Percentiles rank a stretch among this genome's conserved stretches.
These are phyloP conservation scores for Anthophora plumipes DNA, from an alignment of 2,888 invertebrate genomes.

Conservation along the genomic window DNA sequence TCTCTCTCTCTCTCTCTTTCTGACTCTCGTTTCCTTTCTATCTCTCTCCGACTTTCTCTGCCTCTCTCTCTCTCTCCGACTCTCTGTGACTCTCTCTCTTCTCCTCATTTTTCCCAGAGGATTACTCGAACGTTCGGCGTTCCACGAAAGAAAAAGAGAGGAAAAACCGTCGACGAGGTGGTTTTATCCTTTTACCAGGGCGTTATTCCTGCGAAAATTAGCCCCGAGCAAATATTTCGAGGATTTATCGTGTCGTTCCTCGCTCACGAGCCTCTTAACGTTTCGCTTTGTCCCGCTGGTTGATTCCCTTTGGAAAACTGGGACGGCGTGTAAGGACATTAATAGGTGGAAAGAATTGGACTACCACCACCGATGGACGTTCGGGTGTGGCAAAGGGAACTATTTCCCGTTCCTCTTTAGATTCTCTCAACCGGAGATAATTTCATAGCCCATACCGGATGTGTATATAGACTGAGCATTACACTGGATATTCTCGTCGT, in stretches of 20 bases:
- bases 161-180: conserved; percentile 16
- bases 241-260: conserved; percentile 16
- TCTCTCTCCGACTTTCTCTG: too few species aligned
- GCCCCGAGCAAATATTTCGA: conserved; percentile 6
- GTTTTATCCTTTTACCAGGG: not conserved
- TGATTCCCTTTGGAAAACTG: not conserved
- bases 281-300: not conserved
- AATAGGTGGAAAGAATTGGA: not conserved
- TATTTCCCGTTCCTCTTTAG: too few species aligned
- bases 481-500: too few species aligned
- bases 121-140: conserved; percentile 18
- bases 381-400: too few species aligned
- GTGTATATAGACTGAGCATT: too few species aligned
- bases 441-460: too few species aligned
- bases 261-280: conserved; percentile 15
- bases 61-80: not conserved
- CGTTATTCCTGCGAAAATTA: conserved; percentile 40
- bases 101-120: not conserved
- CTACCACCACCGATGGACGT: not conserved
- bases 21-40: too few species aligned
- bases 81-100: too few species aligned
- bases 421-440: too few species aligned
- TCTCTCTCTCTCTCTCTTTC: too few species aligned
- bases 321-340: not conserved
- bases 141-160: not conserved